phyloP scores from a whole-genome alignment of 1,140 invertebrate species.

The Gryon sp. region DNA sequence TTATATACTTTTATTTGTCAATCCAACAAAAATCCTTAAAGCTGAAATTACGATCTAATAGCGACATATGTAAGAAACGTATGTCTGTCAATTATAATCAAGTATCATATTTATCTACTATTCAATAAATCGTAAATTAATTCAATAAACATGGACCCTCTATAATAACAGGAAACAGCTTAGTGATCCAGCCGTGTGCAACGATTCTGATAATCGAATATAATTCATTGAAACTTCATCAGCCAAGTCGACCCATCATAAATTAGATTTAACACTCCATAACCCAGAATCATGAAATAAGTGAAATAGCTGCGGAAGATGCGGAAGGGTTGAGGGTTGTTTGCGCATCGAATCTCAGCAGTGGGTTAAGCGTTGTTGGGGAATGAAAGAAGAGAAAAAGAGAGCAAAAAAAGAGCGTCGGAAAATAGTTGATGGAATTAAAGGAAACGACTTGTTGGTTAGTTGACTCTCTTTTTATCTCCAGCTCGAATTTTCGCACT shows the following conservation, averaged over 20 bases:
- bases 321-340: constrained; percentile 34
- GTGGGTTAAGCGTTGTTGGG: constrained; percentile 49
- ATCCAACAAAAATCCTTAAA: too few relatives aligned
- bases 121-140: too few relatives aligned
- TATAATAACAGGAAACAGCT: constrained; percentile 22
- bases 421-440: constrained; percentile 70
- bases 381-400: too few relatives aligned
- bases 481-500: constrained; percentile 36
- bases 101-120: too few relatives aligned
- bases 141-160: constrained; percentile 13
- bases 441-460: constrained; percentile 78
- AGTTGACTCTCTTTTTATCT: constrained; percentile 68
- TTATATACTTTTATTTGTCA: too few relatives aligned
- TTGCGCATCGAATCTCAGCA: constrained; percentile 47
- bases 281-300: constrained; percentile 45
- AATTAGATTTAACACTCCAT: constrained; percentile 52
- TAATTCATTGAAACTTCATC: constrained; percentile 20
- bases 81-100: too few relatives aligned
- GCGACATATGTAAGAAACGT: too few relatives aligned
- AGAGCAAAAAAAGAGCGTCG: constrained; percentile 57
- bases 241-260: constrained; percentile 16
- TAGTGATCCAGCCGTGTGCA: not conserved
- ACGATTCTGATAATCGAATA: constrained; percentile 5
- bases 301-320: constrained; percentile 37
- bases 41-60: too few relatives aligned